Percentiles rank a stretch among this genome's conserved stretches.
Conservation (phyloP, 2,797 vertebrate species). For the Lithobates pipiens region DNA sequence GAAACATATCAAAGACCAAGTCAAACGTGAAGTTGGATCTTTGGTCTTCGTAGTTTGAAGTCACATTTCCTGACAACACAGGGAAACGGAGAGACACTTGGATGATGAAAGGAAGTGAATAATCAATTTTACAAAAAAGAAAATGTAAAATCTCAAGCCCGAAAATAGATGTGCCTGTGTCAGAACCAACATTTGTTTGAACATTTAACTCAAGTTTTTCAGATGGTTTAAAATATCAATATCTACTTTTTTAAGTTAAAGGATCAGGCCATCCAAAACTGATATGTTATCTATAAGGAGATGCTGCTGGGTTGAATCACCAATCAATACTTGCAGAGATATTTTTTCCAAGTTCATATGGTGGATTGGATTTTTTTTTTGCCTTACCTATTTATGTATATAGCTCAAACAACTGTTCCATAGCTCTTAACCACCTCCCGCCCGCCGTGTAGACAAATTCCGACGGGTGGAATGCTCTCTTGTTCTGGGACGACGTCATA, state of each 20-base stretch:
- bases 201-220: constrained; percentile 1
- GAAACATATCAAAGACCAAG: constrained; percentile 13
- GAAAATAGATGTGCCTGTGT: background rate
- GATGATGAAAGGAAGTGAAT: constrained; percentile 35
- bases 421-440: no score
- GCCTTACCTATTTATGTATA: no score
- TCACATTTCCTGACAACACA: constrained; percentile 26
- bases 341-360: no score
- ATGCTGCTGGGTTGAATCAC: no score
- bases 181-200: background rate
- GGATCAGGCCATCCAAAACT: no score
- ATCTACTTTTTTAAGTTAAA: constrained; percentile 22
- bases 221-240: constrained; percentile 18
- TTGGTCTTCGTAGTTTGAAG: constrained; percentile 26
- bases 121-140: constrained; percentile 6
- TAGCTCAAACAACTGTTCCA: no score
- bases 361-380: no score
- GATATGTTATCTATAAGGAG: no score
- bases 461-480: no score
- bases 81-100: constrained; percentile 1
- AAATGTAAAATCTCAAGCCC: background rate
- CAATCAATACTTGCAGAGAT: no score
- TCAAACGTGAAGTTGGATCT: constrained; percentile 1
- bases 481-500: no score
- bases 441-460: no score